These are phyloP conservation scores for Clarias macrocephalus DNA, from an alignment of 2,113 vertebrate species.

Conservation along the genomic window DNA sequence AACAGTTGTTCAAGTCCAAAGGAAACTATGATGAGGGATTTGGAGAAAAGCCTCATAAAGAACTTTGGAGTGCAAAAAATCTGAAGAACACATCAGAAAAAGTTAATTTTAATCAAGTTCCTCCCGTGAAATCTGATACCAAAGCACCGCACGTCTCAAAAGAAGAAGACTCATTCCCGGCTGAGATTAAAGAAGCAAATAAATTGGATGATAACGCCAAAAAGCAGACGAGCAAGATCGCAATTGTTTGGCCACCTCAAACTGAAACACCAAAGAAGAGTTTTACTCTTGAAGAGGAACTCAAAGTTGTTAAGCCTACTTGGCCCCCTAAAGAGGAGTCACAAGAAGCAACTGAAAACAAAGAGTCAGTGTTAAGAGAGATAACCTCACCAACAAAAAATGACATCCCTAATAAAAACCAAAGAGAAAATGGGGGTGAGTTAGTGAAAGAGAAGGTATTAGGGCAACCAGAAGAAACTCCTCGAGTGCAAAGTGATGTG, in stretches of 20 bases:
- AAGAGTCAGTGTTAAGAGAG: constrained; percentile 12
- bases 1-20: constrained; percentile 96
- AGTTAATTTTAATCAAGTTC: constrained; percentile 53
- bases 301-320: constrained; percentile 80
- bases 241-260: constrained; percentile 89
- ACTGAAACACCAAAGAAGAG: constrained; percentile 76
- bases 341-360: constrained; percentile 47
- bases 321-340: constrained; percentile 82
- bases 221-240: constrained; percentile 81
- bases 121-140: constrained; percentile 58
- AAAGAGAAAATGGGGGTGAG: constrained; percentile 55
- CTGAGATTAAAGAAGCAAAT: constrained; percentile 44
- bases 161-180: constrained; percentile 36
- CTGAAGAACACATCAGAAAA: constrained; percentile 62
- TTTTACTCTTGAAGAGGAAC: constrained; percentile 76
- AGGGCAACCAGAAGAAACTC: constrained; percentile 18
- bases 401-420: constrained; percentile 51
- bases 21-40: constrained; percentile 99
- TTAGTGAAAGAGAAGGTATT: constrained; percentile 7
- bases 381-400: constrained; percentile 52
- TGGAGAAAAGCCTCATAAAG: constrained; percentile 92
- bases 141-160: constrained; percentile 37
- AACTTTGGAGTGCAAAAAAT: constrained; percentile 81
- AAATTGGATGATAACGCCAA: constrained; percentile 67
- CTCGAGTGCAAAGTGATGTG: neutral